Base-by-base conservation (phyloP, 2,888 invertebrate species). In the Xylota sylvarum region DNA sequence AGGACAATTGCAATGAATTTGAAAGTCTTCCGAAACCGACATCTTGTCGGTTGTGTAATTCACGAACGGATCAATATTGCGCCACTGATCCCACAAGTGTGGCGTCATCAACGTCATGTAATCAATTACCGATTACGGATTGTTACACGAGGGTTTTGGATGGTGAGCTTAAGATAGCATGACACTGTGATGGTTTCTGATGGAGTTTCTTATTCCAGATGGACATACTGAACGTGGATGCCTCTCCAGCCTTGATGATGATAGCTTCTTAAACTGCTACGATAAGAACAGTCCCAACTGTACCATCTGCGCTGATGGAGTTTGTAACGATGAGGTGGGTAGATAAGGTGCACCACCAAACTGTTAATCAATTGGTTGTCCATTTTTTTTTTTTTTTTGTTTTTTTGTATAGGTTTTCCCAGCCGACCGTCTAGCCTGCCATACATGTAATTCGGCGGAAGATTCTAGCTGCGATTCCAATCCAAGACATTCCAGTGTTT, bases 181-280 rank as follows among this genome's bases (percentile, higher is more conserved):
- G 12, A 5, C 6, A 56, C 5, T 14, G 10, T 19, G 40, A n/a
- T 5, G 0, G 5, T 37, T n/a, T 35, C 0, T 69, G 40, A 43
- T 6, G 5, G 0, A 2, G 5, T 17, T 50, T 43, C 37, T 43
- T 35, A 1, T 84, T 84, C 5, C 23, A 89, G 90, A 88, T 88
- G 91, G 91, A 12, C 89, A 90, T 77, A 91, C 91, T 0, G 90
- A 91, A 55, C 90, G 92, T 0, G 91, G 91, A 4, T 92, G 91
- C 9, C 62, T 90, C 0, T 84, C 89, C 7, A 85, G 77, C 3
- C 79, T 92, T 35, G 89, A 90, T 2, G 88, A 65, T 0, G 89
- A 89, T 0, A 88, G 90, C 7, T 91, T 89, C 27, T 5, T 89
- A 0, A 87, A 85, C 0, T 91, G 91, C 55, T 81, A 89, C 1